Evolutionary conservation across 2,113 vertebrate genomes (phyloP), one percentile per base, ranked within the genome.

Genomic region (Paratilapia polleni): DNA sequence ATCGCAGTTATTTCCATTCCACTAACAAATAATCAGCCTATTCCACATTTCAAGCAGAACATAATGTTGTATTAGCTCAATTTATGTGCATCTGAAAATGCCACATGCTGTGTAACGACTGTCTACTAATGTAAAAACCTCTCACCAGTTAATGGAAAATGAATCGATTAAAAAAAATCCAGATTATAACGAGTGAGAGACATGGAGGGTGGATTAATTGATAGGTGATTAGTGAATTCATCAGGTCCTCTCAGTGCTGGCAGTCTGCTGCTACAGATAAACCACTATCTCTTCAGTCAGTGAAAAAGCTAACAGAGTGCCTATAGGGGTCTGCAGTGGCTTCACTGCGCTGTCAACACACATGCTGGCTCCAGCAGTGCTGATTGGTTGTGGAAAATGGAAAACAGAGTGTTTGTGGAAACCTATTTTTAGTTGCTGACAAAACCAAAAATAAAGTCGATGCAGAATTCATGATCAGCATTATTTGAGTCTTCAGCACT

Each of bases 341-440:
- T 75, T 78, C 62, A 19, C 24, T 15, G 24, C 38, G 26, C 62
- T 77, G 86, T 84, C 58, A 63, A 24, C 54, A 41, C 83, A 75
- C 52, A 52, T 4, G 36, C 26, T 26, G 49, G 34, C 38, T 59
- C 58, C 62, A 68, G 47, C 4, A 8, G 24, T 17, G 34, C 80
- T 88, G 85, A 88, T 87, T 88, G 66, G 61, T 77, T 73, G 28
- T 49, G 6, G 17, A 58, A 68, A 24, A 63, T 49, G 24, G 54
- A 60, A 47, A 59, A 61, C 24, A 52, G 31, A 54, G n/a, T 34
- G 41, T 80, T 26, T 76, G 82, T 74, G 41, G 26, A 75, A 63
- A 77, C 36, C 59, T 54, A 28, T 80, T 83, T 88, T 74, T 87
- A 83, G 70, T 89, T 81, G 79, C 81, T 85, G 79, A 59, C 76